A percentile compares a stretch with the other conserved stretches of the same genome.
These are phyloP conservation scores for Drosophila neutralis DNA, from an alignment of 2,888 invertebrate species.

Conservation along the genomic window DNA sequence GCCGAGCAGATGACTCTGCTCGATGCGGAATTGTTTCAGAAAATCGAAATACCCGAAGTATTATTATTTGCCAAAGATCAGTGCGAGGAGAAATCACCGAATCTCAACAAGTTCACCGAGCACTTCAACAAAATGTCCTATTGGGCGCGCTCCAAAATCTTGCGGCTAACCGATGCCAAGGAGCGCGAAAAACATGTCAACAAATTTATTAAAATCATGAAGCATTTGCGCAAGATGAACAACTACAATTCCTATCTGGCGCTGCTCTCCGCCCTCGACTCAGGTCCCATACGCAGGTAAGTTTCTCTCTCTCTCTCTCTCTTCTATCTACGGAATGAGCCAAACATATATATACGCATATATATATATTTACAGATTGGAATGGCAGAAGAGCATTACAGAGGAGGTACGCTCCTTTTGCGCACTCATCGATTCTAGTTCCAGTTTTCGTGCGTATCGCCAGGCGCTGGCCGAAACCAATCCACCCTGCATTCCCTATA, in stretches of 20 bases:
- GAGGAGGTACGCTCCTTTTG: slow-evolving; percentile 97
- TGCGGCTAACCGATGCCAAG: slow-evolving; percentile 95
- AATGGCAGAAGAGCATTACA: slow-evolving; percentile 96
- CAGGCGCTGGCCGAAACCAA: slow-evolving; percentile 96
- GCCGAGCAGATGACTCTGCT: slow-evolving; percentile 99
- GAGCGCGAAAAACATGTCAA: slow-evolving; percentile 97
- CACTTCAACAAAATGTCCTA: slow-evolving; percentile 99
- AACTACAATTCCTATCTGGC: slow-evolving; percentile 99
- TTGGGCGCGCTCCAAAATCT: slow-evolving; percentile 97
- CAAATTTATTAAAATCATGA: slow-evolving; percentile 99
- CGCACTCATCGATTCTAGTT: slow-evolving; percentile 98
- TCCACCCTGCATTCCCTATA: slow-evolving; percentile 99
- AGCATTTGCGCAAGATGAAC: slow-evolving; percentile 97
- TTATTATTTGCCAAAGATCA: slow-evolving; percentile 99
- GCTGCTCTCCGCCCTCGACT: slow-evolving; percentile 97
- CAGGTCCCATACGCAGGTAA: slow-evolving; percentile 91
- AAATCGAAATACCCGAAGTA: slow-evolving; percentile 98
- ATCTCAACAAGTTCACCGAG: slow-evolving; percentile 98
- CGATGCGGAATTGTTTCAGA: slow-evolving; percentile 97
- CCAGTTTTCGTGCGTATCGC: slow-evolving; percentile 98
- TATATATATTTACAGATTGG: slow-evolving; percentile 89
- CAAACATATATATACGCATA: neutral
- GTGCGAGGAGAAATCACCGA: slow-evolving; percentile 98
- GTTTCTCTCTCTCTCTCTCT: neutral
- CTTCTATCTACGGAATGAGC: neutral